These are phyloP conservation scores for Yasuhikotakia modesta DNA, from an alignment of 2,797 vertebrate genomes.

Conservation along the genomic window DNA sequence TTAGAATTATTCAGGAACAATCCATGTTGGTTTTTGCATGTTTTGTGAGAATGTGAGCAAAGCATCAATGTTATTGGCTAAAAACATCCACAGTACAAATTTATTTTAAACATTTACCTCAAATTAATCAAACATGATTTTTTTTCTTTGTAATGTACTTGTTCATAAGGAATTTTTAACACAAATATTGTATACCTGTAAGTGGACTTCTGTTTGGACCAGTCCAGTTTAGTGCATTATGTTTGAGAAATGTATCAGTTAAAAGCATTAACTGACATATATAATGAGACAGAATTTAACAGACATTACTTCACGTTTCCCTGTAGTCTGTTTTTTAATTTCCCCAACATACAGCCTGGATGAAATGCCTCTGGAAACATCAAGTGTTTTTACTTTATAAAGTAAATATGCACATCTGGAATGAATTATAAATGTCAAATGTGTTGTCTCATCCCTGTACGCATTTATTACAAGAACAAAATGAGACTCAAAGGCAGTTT, in stretches of 20 bases:
- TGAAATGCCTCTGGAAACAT: background rate
- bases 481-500: constrained; percentile 23
- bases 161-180: background rate
- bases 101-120: background rate
- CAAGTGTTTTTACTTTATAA: constrained; percentile 6
- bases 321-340: background rate
- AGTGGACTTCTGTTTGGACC: constrained; percentile 8
- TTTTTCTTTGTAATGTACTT: background rate
- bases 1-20: background rate
- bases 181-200: constrained; percentile 13
- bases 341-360: background rate
- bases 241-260: constrained; percentile 16
- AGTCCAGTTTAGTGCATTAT: constrained; percentile 20
- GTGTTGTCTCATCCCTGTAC: background rate
- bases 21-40: background rate
- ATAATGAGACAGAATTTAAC: background rate
- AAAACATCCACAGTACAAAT: background rate
- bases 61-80: background rate
- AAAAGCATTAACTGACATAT: background rate
- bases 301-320: background rate
- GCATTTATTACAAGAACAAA: background rate
- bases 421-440: constrained; percentile 13
- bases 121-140: background rate
- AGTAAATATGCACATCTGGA: background rate
- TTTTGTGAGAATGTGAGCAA: background rate